Percentiles rank a stretch among this genome's conserved stretches.
Conservation (phyloP, 2,888 invertebrate species). For the Drosophila stalkeri region DNA sequence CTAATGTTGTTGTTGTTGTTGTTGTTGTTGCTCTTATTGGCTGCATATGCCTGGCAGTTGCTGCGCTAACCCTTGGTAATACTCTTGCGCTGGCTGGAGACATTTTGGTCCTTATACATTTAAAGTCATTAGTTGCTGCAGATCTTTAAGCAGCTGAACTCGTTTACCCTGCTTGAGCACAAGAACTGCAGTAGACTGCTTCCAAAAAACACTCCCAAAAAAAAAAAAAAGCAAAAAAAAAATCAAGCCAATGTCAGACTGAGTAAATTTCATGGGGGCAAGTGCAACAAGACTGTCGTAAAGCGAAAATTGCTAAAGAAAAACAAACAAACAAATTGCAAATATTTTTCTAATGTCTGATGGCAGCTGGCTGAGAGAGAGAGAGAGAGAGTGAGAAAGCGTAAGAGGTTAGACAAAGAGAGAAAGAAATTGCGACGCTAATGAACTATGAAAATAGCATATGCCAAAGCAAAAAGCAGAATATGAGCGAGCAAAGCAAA, state of each 20-base stretch:
- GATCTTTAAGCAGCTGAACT: conserved; percentile 42
- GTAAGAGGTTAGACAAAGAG: conserved; percentile 9
- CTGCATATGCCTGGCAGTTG: conserved; percentile 56
- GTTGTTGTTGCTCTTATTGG: neutral
- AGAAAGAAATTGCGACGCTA: conserved; percentile 43
- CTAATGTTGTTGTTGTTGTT: neutral
- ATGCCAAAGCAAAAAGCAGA: conserved; percentile 45
- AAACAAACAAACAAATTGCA: conserved; percentile 46
- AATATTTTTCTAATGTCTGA: conserved; percentile 75
- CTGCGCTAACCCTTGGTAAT: conserved; percentile 26
- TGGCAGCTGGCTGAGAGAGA: conserved; percentile 48
- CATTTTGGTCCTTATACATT: conserved; percentile 66
- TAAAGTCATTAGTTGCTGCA: conserved; percentile 76
- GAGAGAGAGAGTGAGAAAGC: conserved; percentile 5
- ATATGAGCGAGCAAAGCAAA: conserved; percentile 9
- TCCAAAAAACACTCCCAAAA: neutral
- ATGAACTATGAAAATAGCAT: conserved; percentile 67
- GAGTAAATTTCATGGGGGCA: conserved; percentile 23
- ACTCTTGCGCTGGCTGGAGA: conserved; percentile 13
- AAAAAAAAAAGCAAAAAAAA: neutral
- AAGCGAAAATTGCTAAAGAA: conserved; percentile 29
- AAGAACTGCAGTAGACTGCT: conserved; percentile 26
- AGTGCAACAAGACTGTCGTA: conserved; percentile 10
- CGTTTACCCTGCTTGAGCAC: conserved; percentile 22
- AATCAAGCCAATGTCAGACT: conserved; percentile 53